phyloP scores from a whole-genome alignment of 2,113 vertebrate species.

The Ancistrus triradiatus region DNA sequence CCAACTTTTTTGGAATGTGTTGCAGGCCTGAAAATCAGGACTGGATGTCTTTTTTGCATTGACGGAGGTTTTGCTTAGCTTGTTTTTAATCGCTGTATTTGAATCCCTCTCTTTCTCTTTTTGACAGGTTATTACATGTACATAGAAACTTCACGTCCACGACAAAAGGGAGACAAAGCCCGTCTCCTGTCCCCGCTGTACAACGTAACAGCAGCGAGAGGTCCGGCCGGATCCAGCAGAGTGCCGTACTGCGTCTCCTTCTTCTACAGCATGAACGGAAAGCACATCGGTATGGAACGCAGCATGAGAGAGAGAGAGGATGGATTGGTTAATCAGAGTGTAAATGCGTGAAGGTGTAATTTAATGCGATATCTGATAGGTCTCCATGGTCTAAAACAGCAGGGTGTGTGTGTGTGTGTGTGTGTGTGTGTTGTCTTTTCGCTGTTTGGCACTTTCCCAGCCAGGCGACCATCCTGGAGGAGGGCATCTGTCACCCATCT shows the following conservation, averaged over 20 bases:
- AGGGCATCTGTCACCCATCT: constrained; percentile 34
- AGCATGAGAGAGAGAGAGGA: constrained; percentile 28
- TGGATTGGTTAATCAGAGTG: too few species aligned
- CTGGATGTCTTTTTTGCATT: too few species aligned
- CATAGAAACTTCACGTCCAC: constrained; percentile 87
- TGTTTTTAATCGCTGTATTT: too few species aligned
- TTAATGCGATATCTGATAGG: constrained; percentile 36
- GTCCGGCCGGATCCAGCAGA: constrained; percentile 73
- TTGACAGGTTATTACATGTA: constrained; percentile 96
- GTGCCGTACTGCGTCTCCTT: constrained; percentile 93
- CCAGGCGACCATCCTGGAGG: constrained; percentile 14
- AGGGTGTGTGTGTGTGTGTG: too few species aligned
- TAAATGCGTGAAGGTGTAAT: constrained; percentile 34
- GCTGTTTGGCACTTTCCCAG: constrained; percentile 22
- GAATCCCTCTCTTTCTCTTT: not conserved
- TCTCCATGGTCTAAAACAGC: not conserved
- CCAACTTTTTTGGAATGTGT: too few species aligned
- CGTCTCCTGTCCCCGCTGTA: constrained; percentile 90
- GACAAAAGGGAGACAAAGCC: constrained; percentile 83
- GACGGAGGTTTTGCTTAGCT: too few species aligned
- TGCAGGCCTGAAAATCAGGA: too few species aligned
- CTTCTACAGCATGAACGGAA: constrained; percentile 98
- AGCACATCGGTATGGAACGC: constrained; percentile 87
- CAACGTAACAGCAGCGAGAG: constrained; percentile 76
- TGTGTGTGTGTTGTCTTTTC: too few species aligned